Conservation (phyloP, 2,797 vertebrate genomes). For the Aldrovandia affinis region DNA sequence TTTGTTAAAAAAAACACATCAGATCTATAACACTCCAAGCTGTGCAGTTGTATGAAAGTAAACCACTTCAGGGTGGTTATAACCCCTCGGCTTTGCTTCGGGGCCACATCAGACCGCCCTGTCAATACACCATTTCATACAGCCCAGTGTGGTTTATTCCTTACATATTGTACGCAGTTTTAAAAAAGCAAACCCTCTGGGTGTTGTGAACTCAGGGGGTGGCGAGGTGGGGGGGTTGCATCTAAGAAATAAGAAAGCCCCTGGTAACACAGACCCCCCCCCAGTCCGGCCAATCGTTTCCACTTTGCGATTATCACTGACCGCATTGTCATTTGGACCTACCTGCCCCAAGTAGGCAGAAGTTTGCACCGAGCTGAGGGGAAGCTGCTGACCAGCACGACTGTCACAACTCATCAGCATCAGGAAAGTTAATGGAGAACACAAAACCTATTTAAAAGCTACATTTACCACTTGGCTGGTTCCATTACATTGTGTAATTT, state of each 20-base stretch:
- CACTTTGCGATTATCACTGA: slow-evolving; percentile 37
- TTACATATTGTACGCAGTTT: too few relatives aligned
- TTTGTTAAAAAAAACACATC: too few relatives aligned
- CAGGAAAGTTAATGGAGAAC: slow-evolving; percentile 91
- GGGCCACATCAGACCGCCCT: too few relatives aligned
- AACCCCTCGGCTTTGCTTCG: too few relatives aligned
- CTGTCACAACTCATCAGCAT: slow-evolving; percentile 91
- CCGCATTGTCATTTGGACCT: slow-evolving; percentile 52
- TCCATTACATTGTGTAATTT: slow-evolving; percentile 97
- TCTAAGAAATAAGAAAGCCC: not conserved
- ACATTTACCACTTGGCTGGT: slow-evolving; percentile 99
- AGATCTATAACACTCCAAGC: too few relatives aligned
- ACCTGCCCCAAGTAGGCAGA: slow-evolving; percentile 59
- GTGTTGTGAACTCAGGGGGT: not conserved
- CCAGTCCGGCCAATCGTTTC: slow-evolving; percentile 42
- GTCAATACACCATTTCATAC: too few relatives aligned
- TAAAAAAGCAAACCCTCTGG: not conserved
- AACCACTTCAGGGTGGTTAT: too few relatives aligned
- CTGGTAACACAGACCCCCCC: not conserved
- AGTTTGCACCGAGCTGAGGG: slow-evolving; percentile 57
- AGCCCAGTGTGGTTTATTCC: too few relatives aligned
- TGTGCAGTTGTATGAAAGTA: too few relatives aligned
- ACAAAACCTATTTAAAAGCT: slow-evolving; percentile 99
- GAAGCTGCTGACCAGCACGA: slow-evolving; percentile 82
- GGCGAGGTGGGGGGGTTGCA: not conserved